Percentiles rank a stretch among this genome's conserved stretches.
These are phyloP conservation scores for Brachymystax lenok DNA, from an alignment of 2,797 vertebrate species.

Conservation along the genomic window DNA sequence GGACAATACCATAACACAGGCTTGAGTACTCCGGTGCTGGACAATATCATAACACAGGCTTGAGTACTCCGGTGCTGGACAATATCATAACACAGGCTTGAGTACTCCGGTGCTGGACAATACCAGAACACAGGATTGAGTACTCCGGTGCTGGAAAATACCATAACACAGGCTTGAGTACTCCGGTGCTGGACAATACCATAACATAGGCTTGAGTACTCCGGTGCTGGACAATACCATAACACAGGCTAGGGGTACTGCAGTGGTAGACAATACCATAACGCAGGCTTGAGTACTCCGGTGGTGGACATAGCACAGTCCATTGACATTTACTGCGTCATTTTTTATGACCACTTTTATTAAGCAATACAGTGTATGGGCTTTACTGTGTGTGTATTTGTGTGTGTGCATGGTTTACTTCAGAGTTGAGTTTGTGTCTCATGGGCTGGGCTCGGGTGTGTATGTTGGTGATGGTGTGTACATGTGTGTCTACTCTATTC, in stretches of 20 bases:
- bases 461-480: neutral
- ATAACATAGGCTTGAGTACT: no score
- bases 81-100: no score
- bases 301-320: neutral
- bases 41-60: no score
- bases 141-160: no score
- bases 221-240: neutral
- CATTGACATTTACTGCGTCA: neutral
- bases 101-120: no score
- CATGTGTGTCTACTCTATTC: neutral
- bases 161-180: no score
- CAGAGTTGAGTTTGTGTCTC: neutral
- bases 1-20: no score
- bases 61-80: no score
- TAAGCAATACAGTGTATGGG: neutral
- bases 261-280: neutral
- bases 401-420: neutral
- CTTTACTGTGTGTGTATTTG: neutral
- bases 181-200: no score
- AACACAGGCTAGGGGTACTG: neutral
- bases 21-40: no score
- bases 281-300: neutral
- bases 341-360: constrained; percentile 13
- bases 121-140: no score
- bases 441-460: neutral